Percentiles rank a stretch among this genome's conserved stretches.
Conservation (phyloP, 2,888 invertebrate genomes). For the Drosophila limbata region DNA sequence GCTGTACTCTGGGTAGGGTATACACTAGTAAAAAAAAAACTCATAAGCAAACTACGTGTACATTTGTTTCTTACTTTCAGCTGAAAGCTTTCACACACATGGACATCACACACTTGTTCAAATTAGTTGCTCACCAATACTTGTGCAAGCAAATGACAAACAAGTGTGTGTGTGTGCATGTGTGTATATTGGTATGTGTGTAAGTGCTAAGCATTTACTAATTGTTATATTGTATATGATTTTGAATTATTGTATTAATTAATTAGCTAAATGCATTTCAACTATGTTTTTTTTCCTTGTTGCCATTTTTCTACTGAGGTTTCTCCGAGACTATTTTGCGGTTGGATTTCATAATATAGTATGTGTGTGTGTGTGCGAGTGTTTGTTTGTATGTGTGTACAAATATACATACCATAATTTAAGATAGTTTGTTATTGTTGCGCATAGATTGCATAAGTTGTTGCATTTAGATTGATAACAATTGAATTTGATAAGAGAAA, state of each 20-base stretch:
- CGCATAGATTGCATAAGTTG: slow-evolving; percentile 50
- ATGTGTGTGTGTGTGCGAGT: slow-evolving; percentile 20
- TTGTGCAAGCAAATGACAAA: slow-evolving; percentile 17
- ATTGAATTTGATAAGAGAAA: slow-evolving; percentile 40
- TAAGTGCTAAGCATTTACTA: slow-evolving; percentile 56
- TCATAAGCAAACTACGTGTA: slow-evolving; percentile 49
- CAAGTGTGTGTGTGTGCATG: slow-evolving; percentile 4
- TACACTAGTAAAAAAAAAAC: slow-evolving; percentile 24
- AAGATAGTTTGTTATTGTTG: slow-evolving; percentile 62
- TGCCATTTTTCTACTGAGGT: slow-evolving; percentile 64
- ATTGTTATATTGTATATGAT: slow-evolving; percentile 51
- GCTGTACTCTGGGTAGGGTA: slow-evolving; percentile 21
- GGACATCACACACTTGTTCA: slow-evolving; percentile 14
- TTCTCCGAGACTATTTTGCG: slow-evolving; percentile 69
- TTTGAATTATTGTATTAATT: slow-evolving; percentile 64
- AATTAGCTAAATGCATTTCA: slow-evolving; percentile 78
- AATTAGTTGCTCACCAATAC: slow-evolving; percentile 14
- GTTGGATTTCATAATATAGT: slow-evolving; percentile 17
- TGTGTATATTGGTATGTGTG: slow-evolving; percentile 13
- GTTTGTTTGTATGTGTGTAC: slow-evolving; percentile 58
- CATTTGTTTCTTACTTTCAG: slow-evolving; percentile 30
- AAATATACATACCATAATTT: slow-evolving; percentile 81
- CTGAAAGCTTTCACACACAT: slow-evolving; percentile 31
- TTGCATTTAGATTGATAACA: slow-evolving; percentile 43
- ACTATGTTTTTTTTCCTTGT: slow-evolving; percentile 52